These are phyloP conservation scores for Ibycter americanus DNA, from an alignment of 2,797 vertebrate species.

Conservation along the genomic window DNA sequence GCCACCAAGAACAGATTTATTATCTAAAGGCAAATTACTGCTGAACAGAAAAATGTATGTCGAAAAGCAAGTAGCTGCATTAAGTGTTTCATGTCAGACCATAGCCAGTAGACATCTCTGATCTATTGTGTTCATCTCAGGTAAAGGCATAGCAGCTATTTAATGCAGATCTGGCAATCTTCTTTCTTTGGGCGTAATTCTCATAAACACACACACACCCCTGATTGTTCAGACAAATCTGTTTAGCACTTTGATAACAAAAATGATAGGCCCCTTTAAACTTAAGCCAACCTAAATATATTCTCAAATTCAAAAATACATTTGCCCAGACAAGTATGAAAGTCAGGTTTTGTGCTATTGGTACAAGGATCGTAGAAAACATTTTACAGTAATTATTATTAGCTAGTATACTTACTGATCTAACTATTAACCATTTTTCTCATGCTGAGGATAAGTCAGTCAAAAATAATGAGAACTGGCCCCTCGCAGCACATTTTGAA, in stretches of 20 bases:
- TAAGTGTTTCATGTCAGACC: not conserved
- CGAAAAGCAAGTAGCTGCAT: not conserved
- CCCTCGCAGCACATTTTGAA: not conserved
- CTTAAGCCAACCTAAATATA: slow-evolving; percentile 26
- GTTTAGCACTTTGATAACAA: slow-evolving; percentile 2
- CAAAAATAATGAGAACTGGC: not conserved
- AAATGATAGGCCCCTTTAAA: slow-evolving; percentile 16
- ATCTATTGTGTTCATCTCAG: not conserved
- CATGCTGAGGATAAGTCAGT: not conserved
- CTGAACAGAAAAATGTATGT: not conserved
- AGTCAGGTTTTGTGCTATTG: not conserved
- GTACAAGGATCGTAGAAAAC: not conserved
- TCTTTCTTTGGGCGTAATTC: not conserved
- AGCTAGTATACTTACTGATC: not conserved
- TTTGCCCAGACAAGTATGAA: slow-evolving; percentile 18
- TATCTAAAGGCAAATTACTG: not conserved
- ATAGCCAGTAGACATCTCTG: not conserved
- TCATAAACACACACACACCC: not conserved
- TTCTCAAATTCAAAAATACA: not conserved
- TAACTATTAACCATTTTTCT: not conserved
- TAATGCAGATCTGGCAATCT: not conserved
- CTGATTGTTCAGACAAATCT: slow-evolving; percentile 29
- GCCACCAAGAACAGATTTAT: not conserved
- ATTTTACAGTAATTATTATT: not conserved
- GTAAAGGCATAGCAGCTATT: not conserved